Evolutionary conservation across 2,888 invertebrate species (phyloP), one percentile per base, ranked within the genome.

Genomic region (Aleiodes leptofemur): DNA sequence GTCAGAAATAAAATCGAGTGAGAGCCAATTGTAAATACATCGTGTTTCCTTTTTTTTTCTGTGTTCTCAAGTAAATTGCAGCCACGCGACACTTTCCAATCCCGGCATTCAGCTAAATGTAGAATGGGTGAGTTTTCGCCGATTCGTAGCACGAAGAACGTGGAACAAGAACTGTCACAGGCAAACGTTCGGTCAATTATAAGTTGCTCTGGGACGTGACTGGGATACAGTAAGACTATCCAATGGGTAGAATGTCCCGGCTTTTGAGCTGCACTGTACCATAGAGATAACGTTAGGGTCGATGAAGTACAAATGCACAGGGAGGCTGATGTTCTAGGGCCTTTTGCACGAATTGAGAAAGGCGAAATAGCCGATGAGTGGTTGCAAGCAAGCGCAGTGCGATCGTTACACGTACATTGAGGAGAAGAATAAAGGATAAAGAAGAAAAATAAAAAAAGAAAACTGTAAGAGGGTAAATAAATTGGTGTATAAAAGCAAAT

Each of bases 141-240:
- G 78, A 81, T 81, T 81, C 79, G 77, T 68, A 66, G 78, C 78
- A 79, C 79, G 81, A 56, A 72, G 43, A 55, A 69, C 38, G 69
- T 53, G 81, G 81, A 82, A 83, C 79, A 78, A 81, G 83, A 85
- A 82, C 85, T 86, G 85, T 84, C 86, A 85, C 81, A 78, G 78
- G 80, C 85, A 86, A 85, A 81, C 83, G 80, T 83, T 83, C 79
- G 83, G 83, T 85, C 83, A 85, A 85, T 86, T 86, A 86, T 84
- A 86, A 86, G 83, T 86, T 86, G 81, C 82, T 83, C 77, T 72
- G 76, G 74, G 61, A 86, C 85, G 86, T 85, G 85, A 77, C 64
- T 68, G 59, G 83, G 74, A 74, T 86, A 77, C 79, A 55, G 74
- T 61, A n/a, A 34, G n/a, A 61, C 38, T 38, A 31, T 31, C 14